A percentile compares a stretch with the other conserved stretches of the same genome.
Conservation (phyloP, 2,113 vertebrate species). For the Ptilonorhynchus violaceus region DNA sequence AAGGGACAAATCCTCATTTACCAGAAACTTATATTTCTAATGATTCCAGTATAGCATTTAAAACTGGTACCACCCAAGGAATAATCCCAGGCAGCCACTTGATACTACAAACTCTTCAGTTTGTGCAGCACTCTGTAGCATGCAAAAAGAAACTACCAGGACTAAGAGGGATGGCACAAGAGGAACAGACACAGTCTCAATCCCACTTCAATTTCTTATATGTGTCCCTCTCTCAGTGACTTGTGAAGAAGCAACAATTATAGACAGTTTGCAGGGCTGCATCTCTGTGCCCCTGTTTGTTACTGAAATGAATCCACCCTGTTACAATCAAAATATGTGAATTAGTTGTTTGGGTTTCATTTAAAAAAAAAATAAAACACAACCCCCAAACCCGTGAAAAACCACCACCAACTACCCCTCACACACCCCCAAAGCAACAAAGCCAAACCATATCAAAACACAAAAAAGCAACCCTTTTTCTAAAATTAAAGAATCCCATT, state of each 20-base stretch:
- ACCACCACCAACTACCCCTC: not conserved
- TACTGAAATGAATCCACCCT: not conserved
- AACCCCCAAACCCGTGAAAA: not conserved
- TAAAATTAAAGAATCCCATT: not conserved
- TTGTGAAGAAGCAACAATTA: not conserved
- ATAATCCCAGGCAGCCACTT: not conserved
- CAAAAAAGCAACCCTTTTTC: not conserved
- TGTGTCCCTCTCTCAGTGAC: not conserved
- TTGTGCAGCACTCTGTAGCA: not conserved
- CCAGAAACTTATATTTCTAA: not conserved
- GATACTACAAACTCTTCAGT: not conserved
- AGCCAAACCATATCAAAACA: not conserved
- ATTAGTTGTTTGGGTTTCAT: not conserved
- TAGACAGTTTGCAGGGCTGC: not conserved
- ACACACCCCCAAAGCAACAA: not conserved
- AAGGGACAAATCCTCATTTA: not conserved
- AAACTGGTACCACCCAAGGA: not conserved
- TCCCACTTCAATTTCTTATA: not conserved
- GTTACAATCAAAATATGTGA: not conserved
- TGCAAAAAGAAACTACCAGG: not conserved
- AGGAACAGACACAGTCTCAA: not conserved
- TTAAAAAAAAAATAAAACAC: rapidly evolving
- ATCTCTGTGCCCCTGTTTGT: not conserved
- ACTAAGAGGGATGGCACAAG: not conserved
- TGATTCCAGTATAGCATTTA: not conserved